Evolutionary conservation across 2,888 invertebrate genomes (phyloP), one percentile per base, ranked within the genome.

Genomic region (Apantesis nais): DNA sequence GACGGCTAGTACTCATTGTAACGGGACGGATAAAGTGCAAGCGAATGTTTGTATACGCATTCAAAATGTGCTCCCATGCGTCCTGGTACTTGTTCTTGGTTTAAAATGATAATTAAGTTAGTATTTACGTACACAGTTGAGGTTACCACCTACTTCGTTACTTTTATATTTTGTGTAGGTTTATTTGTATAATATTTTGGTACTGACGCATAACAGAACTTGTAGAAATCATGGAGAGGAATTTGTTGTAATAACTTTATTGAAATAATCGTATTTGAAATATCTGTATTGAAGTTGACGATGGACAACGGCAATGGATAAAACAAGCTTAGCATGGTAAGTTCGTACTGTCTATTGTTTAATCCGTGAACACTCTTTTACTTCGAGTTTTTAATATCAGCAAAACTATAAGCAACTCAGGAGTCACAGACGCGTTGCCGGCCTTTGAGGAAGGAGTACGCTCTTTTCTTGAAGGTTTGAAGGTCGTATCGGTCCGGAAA

Each of bases 21-120:
- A 93, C 92, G 93, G 93, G 85, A 90, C 83, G 83, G 80, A 86
- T 90, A 86, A 87, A 91, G 88, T 90, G 90, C 87, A 89, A 87
- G 88, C 86, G 68, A 82, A 88, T 82, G 84, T 86, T 88, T 89
- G 89, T 87, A 52, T 62, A 74, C 68, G 73, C 66, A 71, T 67
- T 65, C 66, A 74, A 66, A 74, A 75, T 67, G 29, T 65, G 70
- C 80, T 84, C 83, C 82, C 81, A 81, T 78, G 79, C 78, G 80
- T 83, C 87, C 82, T 88, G 82, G 83, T 84, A 87, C 86, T 86
- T 85, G 79, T 86, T 79, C 81, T 85, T 87, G 85, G 83, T 85
- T 84, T 85, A 83, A 81, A 89, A 86, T 85, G 88, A 85, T 89
- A 88, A 89, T 90, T 89, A 81, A 86, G 87, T 84, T 79, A 83